phyloP scores from a whole-genome alignment of 2,888 invertebrate species.

The Anoncus sp. region DNA sequence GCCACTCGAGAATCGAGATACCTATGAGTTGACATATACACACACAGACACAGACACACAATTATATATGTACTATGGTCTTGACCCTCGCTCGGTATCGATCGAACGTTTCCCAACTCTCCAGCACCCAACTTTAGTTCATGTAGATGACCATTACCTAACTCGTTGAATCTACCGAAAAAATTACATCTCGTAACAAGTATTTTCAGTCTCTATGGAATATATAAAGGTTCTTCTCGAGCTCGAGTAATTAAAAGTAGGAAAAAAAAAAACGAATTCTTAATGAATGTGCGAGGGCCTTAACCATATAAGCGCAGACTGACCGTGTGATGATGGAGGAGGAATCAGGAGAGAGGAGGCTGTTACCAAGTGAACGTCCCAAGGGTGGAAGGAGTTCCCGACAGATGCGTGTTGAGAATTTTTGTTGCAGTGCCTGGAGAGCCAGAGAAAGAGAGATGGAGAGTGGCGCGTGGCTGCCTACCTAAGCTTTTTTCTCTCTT shows the following conservation, averaged over 20 bases:
- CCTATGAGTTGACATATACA: not conserved
- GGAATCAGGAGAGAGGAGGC: slow-evolving; percentile 65
- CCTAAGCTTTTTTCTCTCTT: slow-evolving; percentile 5
- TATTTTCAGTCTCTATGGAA: not conserved
- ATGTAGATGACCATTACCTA: not conserved
- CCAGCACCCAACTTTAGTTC: not conserved
- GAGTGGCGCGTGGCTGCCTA: slow-evolving; percentile 76
- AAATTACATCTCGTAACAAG: not conserved
- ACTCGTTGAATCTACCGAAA: slow-evolving; percentile 4
- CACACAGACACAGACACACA: too few relatives aligned
- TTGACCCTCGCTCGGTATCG: slow-evolving; percentile 45
- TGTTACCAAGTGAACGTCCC: slow-evolving; percentile 79
- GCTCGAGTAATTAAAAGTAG: not conserved
- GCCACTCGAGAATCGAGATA: not conserved
- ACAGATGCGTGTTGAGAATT: slow-evolving; percentile 78
- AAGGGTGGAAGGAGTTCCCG: slow-evolving; percentile 74
- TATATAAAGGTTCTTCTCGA: not conserved
- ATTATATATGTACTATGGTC: slow-evolving; percentile 32
- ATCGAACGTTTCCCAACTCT: not conserved
- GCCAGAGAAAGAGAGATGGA: slow-evolving; percentile 7
- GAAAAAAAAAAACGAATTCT: slow-evolving; percentile 6
- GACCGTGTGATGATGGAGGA: slow-evolving; percentile 18
- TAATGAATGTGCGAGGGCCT: slow-evolving; percentile 13
- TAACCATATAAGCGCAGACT: not conserved
- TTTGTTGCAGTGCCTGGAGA: slow-evolving; percentile 70